Evolutionary conservation across 53 echinoderm and acorn worm genomes (phyloP), one percentile per base, ranked within the genome.

Genomic region (Echinarachnius parma): DNA sequence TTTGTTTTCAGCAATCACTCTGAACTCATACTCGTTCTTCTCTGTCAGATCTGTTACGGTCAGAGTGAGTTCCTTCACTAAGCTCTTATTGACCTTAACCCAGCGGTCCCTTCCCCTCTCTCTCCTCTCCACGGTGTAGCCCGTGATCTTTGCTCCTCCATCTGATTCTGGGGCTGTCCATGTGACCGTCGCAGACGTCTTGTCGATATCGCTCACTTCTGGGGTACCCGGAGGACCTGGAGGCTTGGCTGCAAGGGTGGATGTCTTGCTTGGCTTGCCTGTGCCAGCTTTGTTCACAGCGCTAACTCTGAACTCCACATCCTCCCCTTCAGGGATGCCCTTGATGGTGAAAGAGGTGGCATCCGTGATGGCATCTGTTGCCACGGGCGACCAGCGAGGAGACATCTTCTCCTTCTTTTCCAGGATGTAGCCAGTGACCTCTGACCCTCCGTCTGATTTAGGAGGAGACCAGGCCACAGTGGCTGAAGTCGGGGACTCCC

Each of bases 321-420:
- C 84, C 2, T 84, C 87, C 11, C 92, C 92, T 64, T 92, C 92
- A 33, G 88, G 71, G 50, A 92, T 63, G 31, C 80, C 84, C 20
- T 69, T 80, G 44, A 92, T 66, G 0, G 57, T 87, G 66, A 84
- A 83, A 7, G 56, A 69, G 21, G 78, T 87, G 33, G 80, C 87
- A 16, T 61, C 56, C n/a, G 58, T 52, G 16, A 61, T 61, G 23
- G 61, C 81, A 19, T 49, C 50, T 31, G 65, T 83, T 33, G 58
- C 48, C 10, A 84, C 79, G 19, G 64, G 76, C n/a, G 80, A 69
- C 92, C 92, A 92, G n/a, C 87, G 61, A 34, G 76, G 63, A 53
- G 80, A 84, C 28, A 83, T 81, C 39, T 77, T 77, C 31, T 88
- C 87, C 48, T 92, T 92, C 87, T 77, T 87, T 47, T 92, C 92